Evolutionary conservation across 1,140 invertebrate genomes (phyloP).

Genomic region (Scaptomyza hsui): DNA sequence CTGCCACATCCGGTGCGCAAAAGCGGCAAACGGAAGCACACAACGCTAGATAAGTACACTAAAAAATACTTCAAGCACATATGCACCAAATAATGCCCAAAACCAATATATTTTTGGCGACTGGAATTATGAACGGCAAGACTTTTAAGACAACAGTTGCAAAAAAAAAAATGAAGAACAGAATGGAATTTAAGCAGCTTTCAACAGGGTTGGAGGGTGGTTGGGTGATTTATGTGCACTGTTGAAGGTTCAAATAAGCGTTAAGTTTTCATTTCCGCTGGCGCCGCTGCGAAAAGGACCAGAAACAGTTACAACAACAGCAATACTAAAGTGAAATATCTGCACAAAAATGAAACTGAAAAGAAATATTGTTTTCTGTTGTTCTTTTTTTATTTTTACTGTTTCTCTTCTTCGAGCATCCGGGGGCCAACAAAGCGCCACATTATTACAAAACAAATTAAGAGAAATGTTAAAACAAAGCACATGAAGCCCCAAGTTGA

Average conservation of each 20-base stretch:
- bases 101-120: slow-evolving; percentile 69
- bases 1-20: slow-evolving; percentile 54
- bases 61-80: slow-evolving; percentile 66
- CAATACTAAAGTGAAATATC: slow-evolving; percentile 62
- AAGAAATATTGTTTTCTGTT: slow-evolving; percentile 77
- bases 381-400: slow-evolving; percentile 14
- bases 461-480: slow-evolving; percentile 79
- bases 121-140: slow-evolving; percentile 62
- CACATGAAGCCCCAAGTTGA: slow-evolving; percentile 36
- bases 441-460: slow-evolving; percentile 79
- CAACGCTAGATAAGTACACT: slow-evolving; percentile 16
- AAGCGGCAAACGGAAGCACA: slow-evolving; percentile 65
- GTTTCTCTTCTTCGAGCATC: background rate
- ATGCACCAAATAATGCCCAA: slow-evolving; percentile 66
- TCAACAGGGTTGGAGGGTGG: slow-evolving; percentile 22
- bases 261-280: slow-evolving; percentile 82
- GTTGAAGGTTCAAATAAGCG: slow-evolving; percentile 82
- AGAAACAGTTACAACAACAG: slow-evolving; percentile 25
- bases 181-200: slow-evolving; percentile 71
- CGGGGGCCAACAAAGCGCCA: slow-evolving; percentile 37
- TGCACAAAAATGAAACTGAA: slow-evolving; percentile 64
- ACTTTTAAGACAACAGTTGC: slow-evolving; percentile 16
- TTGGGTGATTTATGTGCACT: slow-evolving; percentile 77
- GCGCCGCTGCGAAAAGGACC: slow-evolving; percentile 50
- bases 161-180: slow-evolving; percentile 12